Evolutionary conservation across 2,113 vertebrate genomes (phyloP).

Genomic region (cattle (Bos taurus)): ARS-UCD2.0 NC_037330.1:82502501-82503000

Average conservation of each 20-base stretch:
- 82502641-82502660: background rate
- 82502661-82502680: background rate
- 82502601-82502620: background rate
- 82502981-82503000: background rate
- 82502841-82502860: background rate
- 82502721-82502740: background rate
- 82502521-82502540: background rate
- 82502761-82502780: background rate
- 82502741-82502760: background rate
- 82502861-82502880: background rate
- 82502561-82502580: background rate
- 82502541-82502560: background rate
- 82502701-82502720: background rate
- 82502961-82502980: background rate
- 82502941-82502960: background rate
- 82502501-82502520: background rate
- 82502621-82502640: background rate
- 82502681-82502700: background rate
- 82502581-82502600: background rate
- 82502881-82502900: background rate
- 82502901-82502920: background rate
- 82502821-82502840: background rate
- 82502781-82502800: constrained; percentile 6
- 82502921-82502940: background rate
- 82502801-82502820: background rate